Evolutionary conservation across 2,888 invertebrate genomes (phyloP).

Genomic region (Odontomyia ornata): DNA sequence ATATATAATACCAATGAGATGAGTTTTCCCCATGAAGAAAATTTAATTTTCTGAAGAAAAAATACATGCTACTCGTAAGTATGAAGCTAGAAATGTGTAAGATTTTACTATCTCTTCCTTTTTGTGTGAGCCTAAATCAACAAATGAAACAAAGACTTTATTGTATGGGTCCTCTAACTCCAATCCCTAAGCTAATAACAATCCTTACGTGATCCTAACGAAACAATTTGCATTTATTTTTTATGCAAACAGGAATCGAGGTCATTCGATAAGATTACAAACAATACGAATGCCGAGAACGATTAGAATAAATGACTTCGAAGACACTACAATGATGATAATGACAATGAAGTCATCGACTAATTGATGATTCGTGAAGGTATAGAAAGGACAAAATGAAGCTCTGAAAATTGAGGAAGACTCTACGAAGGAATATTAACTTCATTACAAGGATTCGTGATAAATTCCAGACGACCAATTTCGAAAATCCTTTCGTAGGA

Average conservation of each 20-base stretch:
- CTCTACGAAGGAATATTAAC: neutral
- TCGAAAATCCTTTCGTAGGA: neutral
- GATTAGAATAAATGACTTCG: neutral
- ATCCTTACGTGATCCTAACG: neutral
- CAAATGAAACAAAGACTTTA: too few species aligned
- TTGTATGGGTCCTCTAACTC: too few species aligned
- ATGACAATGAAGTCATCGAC: conserved; percentile 6
- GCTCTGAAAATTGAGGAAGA: neutral
- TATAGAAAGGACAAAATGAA: neutral
- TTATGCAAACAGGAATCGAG: conserved; percentile 12
- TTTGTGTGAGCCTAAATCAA: too few species aligned
- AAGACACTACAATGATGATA: neutral
- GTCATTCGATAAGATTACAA: neutral
- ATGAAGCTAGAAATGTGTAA: too few species aligned
- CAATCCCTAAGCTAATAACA: too few species aligned
- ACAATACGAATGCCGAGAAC: neutral
- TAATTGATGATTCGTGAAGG: neutral
- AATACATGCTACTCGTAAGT: too few species aligned
- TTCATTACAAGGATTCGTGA: conserved; percentile 10
- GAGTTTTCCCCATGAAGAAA: too few species aligned
- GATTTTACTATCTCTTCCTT: too few species aligned
- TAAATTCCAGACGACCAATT: neutral
- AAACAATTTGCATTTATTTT: conserved; percentile 20
- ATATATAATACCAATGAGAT: too few species aligned
- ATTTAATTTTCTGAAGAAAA: too few species aligned